Percentiles rank a stretch among this genome's conserved stretches.
phyloP scores from a whole-genome alignment of 2,888 invertebrate genomes.

The Metopia argyrocephala region DNA sequence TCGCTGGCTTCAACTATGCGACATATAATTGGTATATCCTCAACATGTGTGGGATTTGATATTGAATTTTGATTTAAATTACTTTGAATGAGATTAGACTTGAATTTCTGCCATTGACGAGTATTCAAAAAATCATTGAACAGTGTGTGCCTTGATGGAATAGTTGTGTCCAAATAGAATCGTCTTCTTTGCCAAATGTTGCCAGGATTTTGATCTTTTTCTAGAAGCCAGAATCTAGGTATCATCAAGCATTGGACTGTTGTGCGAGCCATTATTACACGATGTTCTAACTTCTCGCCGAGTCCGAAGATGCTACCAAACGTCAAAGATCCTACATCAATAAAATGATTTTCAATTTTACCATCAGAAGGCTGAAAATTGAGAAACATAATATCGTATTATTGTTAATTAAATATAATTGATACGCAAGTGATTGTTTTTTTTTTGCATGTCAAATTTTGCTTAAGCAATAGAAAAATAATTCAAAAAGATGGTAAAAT shows the following conservation, averaged over 20 bases:
- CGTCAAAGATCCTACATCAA: constrained; percentile 75
- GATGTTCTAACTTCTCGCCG: constrained; percentile 84
- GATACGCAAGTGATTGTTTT: too few relatives aligned
- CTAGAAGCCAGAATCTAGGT: constrained; percentile 85
- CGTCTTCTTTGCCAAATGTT: constrained; percentile 76
- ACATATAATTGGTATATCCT: constrained; percentile 77
- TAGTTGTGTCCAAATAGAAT: constrained; percentile 73
- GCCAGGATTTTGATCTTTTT: constrained; percentile 78
- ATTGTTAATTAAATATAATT: too few relatives aligned
- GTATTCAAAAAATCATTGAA: constrained; percentile 73
- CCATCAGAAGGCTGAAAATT: constrained; percentile 36
- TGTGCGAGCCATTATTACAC: constrained; percentile 83
- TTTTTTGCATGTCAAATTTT: too few relatives aligned
- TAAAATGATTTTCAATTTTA: constrained; percentile 72
- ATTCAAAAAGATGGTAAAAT: too few relatives aligned
- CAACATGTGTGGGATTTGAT: constrained; percentile 68
- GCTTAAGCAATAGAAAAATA: too few relatives aligned
- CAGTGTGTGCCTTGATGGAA: constrained; percentile 74
- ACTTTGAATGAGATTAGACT: constrained; percentile 68
- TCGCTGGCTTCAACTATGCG: constrained; percentile 72
- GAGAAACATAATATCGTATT: too few relatives aligned
- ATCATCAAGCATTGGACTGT: constrained; percentile 84
- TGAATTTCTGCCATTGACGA: constrained; percentile 75
- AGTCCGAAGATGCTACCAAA: constrained; percentile 81
- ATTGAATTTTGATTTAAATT: constrained; percentile 59